Conservation (phyloP, 2,113 vertebrate genomes). For the Mystacornis crossleyi region DNA sequence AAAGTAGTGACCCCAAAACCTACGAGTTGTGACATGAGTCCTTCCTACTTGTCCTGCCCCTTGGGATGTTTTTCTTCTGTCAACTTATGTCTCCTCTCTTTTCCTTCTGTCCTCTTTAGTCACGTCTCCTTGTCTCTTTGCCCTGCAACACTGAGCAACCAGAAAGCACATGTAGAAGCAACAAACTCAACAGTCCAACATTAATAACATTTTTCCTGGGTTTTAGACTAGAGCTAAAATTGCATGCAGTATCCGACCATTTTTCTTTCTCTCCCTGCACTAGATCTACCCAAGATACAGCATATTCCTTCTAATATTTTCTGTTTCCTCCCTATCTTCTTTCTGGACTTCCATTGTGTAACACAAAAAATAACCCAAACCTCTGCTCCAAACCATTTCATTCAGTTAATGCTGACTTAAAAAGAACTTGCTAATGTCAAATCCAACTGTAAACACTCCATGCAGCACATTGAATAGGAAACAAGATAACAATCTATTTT, state of each 20-base stretch:
- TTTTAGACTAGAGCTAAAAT: neutral
- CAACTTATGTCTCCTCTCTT: neutral
- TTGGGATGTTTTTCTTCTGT: neutral
- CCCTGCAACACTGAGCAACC: neutral
- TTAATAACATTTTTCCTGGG: neutral
- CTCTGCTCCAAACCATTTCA: neutral
- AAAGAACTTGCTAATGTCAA: neutral
- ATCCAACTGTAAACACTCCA: neutral
- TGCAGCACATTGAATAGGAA: neutral
- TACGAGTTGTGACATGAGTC: accelerated
- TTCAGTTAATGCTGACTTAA: neutral
- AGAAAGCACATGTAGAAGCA: neutral
- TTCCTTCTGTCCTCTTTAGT: neutral
- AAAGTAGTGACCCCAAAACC: neutral
- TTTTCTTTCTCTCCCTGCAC: neutral
- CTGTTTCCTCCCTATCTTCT: neutral
- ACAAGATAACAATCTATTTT: neutral
- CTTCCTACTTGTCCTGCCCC: neutral
- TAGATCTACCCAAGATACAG: neutral
- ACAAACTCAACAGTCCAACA: neutral
- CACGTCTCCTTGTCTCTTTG: neutral
- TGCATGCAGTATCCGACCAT: neutral
- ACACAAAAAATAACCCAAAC: neutral
- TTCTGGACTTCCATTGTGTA: neutral
- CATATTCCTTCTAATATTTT: neutral